Percentiles rank a stretch among this genome's conserved stretches.
phyloP scores from a whole-genome alignment of 2,888 invertebrate species.

The Stenodera caucasica region DNA sequence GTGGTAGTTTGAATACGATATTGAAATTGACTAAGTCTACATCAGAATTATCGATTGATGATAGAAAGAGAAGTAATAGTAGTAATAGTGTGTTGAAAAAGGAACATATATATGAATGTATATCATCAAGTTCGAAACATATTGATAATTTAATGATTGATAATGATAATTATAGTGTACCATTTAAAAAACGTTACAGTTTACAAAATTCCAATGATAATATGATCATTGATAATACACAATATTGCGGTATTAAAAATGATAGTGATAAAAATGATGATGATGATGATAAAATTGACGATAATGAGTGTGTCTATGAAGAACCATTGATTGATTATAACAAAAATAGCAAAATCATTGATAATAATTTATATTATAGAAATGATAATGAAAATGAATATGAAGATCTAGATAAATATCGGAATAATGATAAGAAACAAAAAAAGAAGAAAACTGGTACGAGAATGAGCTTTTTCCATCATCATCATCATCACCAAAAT shows the following conservation, averaged over 20 bases:
- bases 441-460: slow-evolving; percentile 21
- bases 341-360: slow-evolving; percentile 33
- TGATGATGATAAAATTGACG: slow-evolving; percentile 18
- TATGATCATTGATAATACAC: slow-evolving; percentile 36
- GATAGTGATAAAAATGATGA: slow-evolving; percentile 17
- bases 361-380: slow-evolving; percentile 16
- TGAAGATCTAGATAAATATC: slow-evolving; percentile 31
- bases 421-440: slow-evolving; percentile 23
- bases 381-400: slow-evolving; percentile 28
- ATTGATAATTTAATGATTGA: slow-evolving; percentile 27
- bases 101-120: slow-evolving; percentile 34
- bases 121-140: slow-evolving; percentile 20
- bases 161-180: slow-evolving; percentile 31
- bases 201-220: slow-evolving; percentile 2
- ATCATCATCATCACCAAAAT: no score
- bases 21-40: slow-evolving; percentile 23
- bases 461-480: background rate
- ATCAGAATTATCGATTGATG: background rate
- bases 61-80: slow-evolving; percentile 3
- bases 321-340: slow-evolving; percentile 27
- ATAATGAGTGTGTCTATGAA: background rate
- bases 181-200: slow-evolving; percentile 14
- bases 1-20: slow-evolving; percentile 41
- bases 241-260: slow-evolving; percentile 33
- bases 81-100: background rate